Base-by-base conservation (phyloP, 2,797 vertebrate species). In the Pempheris klunzingeri region DNA sequence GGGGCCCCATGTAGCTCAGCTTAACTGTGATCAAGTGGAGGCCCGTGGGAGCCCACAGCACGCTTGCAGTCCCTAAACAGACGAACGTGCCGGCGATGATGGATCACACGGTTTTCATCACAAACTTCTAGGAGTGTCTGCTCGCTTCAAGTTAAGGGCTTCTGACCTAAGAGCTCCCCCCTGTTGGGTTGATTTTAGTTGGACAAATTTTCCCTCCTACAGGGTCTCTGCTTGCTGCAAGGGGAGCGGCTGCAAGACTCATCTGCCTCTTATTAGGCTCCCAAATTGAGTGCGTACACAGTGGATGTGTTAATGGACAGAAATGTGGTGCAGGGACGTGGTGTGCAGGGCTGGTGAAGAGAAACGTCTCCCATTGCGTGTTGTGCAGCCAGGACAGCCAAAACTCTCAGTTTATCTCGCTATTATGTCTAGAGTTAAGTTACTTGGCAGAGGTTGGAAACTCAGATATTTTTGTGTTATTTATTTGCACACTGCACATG, bases 81-180 rank as follows among this genome's bases (percentile, higher is more conserved):
- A 84, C 41, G 64, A 91, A 82, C 64, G 62, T 80, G 84, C 87
- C 53, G 47, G 60, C 85, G 91, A 94, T 97, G 96, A 98, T 95
- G 96, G 96, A 96, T 97, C 96, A 96, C 96, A 94, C 94, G 94
- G 95, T 96, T 97, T 96, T 96, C 96, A 97, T 97, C 97, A 96
- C 90, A 96, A 95, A 93, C 94, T 93, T 92, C 96, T 95, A 96
- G 94, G 91, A 96, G 87, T 59, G 87, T 95, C 95, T 93, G 95
- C 91, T 94, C 89, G 89, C 94, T 94, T 96, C 92, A 94, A 95
- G 91, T 89, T 96, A 80, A 96, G 96, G 92, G 93, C 95, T 95
- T 94, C 95, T 97, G 96, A 97, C 97, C 94, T 84, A 59, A 94
- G 93, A 91, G 78, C 78, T 60, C 77, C 95, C 96, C 92, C 96